Conservation (phyloP, 2,888 invertebrate genomes). For the Plebejus melissa region DNA sequence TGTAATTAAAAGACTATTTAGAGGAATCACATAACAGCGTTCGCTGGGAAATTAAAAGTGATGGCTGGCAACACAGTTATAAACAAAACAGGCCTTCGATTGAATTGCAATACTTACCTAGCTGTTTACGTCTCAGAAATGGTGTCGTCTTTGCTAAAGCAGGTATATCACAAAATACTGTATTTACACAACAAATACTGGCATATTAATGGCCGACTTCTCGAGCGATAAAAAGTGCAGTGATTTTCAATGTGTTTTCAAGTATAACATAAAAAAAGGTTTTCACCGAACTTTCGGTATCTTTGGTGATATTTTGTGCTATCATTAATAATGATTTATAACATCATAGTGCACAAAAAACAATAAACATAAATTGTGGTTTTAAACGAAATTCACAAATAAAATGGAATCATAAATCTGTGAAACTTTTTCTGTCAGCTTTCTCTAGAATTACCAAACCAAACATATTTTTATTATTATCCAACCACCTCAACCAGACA, state of each 20-base stretch:
- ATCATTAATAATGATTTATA: too few relatives aligned
- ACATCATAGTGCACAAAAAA: not conserved
- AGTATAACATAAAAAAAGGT: not conserved
- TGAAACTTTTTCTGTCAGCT: too few relatives aligned
- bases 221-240: not conserved
- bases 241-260: not conserved
- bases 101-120: not conserved
- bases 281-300: not conserved
- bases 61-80: not conserved
- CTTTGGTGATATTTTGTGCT: not conserved
- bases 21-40: too few relatives aligned
- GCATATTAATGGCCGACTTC: not conserved
- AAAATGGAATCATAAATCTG: too few relatives aligned
- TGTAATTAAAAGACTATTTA: too few relatives aligned
- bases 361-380: not conserved
- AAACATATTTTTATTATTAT: too few relatives aligned
- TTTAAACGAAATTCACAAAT: not conserved
- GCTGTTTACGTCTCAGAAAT: not conserved
- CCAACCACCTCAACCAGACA: too few relatives aligned
- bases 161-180: not conserved
- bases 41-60: not conserved
- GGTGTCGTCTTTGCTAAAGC: conserved; percentile 11
- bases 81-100: not conserved
- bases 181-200: too few relatives aligned
- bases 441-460: too few relatives aligned